These are phyloP conservation scores for Sphenodon punctatus DNA, from an alignment of 2,797 vertebrate species.

Conservation along the genomic window DNA sequence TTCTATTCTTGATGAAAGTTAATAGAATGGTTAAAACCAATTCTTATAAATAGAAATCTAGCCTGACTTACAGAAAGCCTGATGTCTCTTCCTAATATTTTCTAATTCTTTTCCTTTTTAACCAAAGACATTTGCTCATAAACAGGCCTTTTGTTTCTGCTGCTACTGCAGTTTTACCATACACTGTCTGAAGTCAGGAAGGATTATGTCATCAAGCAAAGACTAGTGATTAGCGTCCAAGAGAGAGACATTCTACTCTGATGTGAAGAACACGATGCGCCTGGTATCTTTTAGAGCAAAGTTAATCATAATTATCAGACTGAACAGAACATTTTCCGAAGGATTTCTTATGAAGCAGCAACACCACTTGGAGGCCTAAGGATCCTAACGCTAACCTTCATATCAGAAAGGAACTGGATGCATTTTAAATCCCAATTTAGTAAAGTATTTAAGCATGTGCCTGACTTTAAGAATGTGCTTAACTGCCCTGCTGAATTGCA, in stretches of 20 bases:
- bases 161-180: too few species aligned
- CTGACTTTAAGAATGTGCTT: background rate
- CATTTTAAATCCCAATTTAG: background rate
- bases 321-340: background rate
- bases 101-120: too few species aligned
- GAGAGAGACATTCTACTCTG: background rate
- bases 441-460: background rate
- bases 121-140: too few species aligned
- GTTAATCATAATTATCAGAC: background rate
- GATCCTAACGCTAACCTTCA: background rate
- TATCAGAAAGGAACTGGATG: background rate
- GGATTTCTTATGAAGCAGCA: background rate
- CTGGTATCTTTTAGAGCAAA: background rate
- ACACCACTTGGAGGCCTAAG: background rate
- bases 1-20: too few species aligned
- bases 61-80: too few species aligned
- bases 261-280: accelerated
- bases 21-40: too few species aligned
- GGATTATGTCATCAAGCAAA: background rate
- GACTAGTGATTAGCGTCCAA: background rate
- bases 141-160: too few species aligned
- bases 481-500: slow-evolving; percentile 10
- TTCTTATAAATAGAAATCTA: too few species aligned
- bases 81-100: too few species aligned
- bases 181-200: background rate